Evolutionary conservation across 2,113 vertebrate genomes (phyloP), one percentile per base, ranked within the genome.

Genomic region (Orientallactaga bullata): DNA sequence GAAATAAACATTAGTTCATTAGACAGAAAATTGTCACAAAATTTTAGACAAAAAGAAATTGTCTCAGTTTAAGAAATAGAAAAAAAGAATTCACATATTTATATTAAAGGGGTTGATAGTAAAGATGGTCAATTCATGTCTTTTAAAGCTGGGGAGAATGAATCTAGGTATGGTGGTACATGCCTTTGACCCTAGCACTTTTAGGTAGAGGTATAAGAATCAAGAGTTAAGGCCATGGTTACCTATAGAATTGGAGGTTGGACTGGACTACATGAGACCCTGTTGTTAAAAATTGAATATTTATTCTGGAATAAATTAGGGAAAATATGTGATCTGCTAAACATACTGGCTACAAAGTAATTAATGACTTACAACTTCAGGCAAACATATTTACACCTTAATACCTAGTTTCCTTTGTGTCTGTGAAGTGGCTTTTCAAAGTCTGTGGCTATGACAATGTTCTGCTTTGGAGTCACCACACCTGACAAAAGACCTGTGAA

Each of bases 221-320:
- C 66, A 68, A 7, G 28, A 39, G 35, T 63, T 63, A 63, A 39
- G n/a, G 23, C 23, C 15, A 81, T 32, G 21, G 26, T 8, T 66
- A 47, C 28, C 42, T 15, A 32, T 66, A 17, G 61, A 66, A 9
- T 23, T 83, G 28, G 61, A 65, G 35, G 24, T 20, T 26, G 23
- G 23, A 26, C 63, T 26, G 6, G 63, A 26, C 63, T 24, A 65
- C 63, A 65, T 65, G 63, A 65, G 63, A 65, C 24, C 63, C 24
- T 65, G 63, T 65, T 47, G 42, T 47, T 47, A 47, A 23, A 65
- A 65, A 55, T 55, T 15, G 55, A 24, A n/a, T 55, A 55, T 55
- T 55, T 55, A 55, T 90, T 69, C 63, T 95, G 37, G 11, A 76
- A 79, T 63, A 76, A 93, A 88, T 32, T 90, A 61, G 5, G 20